Evolutionary conservation across 2,888 invertebrate genomes (phyloP).

Genomic region (Epiblema foenella): DNA sequence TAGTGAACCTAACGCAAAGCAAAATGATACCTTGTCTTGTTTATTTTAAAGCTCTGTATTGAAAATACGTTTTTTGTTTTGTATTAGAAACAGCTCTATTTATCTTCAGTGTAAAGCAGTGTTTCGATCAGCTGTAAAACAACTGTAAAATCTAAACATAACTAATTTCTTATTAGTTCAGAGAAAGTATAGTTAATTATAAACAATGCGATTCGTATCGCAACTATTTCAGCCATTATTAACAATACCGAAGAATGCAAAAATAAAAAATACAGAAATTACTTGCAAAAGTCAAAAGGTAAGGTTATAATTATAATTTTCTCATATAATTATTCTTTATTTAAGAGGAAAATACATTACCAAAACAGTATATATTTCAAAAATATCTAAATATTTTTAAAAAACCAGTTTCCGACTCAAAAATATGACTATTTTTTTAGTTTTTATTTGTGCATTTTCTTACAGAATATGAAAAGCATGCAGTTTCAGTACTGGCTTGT

Average conservation of each 20-base stretch:
- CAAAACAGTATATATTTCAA: not conserved
- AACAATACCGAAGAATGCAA: slow-evolving; percentile 86
- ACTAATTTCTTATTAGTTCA: not conserved
- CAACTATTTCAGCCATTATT: slow-evolving; percentile 89
- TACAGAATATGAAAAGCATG: no score
- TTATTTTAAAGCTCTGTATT: not conserved
- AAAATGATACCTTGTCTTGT: not conserved
- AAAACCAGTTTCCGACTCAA: not conserved
- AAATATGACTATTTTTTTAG: no score
- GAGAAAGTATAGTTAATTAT: slow-evolving; percentile 16
- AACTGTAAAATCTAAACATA: not conserved
- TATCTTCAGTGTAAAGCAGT: not conserved
- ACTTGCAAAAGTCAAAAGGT: slow-evolving; percentile 92
- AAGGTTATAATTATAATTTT: slow-evolving; percentile 48
- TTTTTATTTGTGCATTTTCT: no score
- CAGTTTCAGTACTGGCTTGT: no score
- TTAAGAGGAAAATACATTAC: not conserved
- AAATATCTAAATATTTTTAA: not conserved
- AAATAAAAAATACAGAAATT: slow-evolving; percentile 85
- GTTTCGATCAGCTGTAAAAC: slow-evolving; percentile 9
- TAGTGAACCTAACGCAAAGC: not conserved
- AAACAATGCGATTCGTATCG: slow-evolving; percentile 84
- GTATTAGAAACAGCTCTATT: not conserved
- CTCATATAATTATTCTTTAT: not conserved
- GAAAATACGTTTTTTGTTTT: not conserved